Conservation (phyloP, 2,888 invertebrate genomes). For the Synergus umbraculus region DNA sequence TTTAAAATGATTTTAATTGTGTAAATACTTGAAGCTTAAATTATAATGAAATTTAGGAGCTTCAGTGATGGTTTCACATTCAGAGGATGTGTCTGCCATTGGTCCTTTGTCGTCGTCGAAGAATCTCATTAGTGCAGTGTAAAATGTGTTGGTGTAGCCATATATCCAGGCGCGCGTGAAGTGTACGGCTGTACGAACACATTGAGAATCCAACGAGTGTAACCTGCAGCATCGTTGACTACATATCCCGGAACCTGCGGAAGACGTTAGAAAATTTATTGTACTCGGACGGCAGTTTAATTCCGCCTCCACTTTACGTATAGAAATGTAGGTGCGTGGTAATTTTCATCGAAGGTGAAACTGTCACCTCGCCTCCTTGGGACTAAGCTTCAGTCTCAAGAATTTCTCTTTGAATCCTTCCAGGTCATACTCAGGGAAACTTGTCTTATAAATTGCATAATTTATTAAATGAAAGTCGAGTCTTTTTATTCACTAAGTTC, state of each 20-base stretch:
- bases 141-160: not conserved
- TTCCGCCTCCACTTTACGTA: constrained; percentile 56
- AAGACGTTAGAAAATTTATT: constrained; percentile 68
- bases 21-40: not conserved
- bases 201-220: not conserved
- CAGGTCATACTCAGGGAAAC: not conserved
- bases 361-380: constrained; percentile 11
- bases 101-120: not conserved
- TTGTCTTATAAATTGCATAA: not conserved
- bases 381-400: not conserved
- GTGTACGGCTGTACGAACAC: not conserved
- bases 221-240: not conserved
- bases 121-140: constrained; percentile 5
- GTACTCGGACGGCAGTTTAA: constrained; percentile 64
- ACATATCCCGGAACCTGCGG: constrained; percentile 51
- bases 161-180: not conserved
- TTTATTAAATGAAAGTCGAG: not conserved
- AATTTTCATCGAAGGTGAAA: constrained; percentile 36
- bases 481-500: not conserved
- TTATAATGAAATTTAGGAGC: not conserved
- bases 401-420: constrained; percentile 10
- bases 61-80: not conserved
- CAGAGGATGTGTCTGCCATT: not conserved
- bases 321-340: constrained; percentile 2
- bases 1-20: not conserved